Evolutionary conservation across 2,113 vertebrate genomes (phyloP), one percentile per base, ranked within the genome.

Genomic region (Glaucomys volans): DNA sequence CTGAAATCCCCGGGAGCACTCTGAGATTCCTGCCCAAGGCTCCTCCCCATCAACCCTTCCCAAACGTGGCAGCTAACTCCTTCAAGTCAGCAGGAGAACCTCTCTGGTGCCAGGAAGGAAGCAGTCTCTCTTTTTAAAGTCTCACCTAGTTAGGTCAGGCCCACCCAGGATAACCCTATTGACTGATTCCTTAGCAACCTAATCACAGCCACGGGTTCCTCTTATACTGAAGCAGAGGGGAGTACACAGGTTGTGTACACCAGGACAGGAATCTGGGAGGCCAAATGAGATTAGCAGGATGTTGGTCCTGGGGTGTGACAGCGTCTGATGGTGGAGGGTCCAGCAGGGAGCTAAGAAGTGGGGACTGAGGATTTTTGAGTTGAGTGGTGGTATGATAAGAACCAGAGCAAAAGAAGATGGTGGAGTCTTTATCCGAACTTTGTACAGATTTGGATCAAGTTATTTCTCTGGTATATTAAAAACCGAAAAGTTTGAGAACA

Each of bases 351-450:
- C 26, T 62, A 57, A 67, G 20, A 54, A 66, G 26, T 42, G 28
- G 75, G 37, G 40, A 30, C 1, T 17, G 9, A 22, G 0, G 13
- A 28, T 37, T 37, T 93, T 69, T 35, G 52, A 76, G 20, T 77
- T 30, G 14, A 67, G 22, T 1, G 35, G 72, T 6, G 28, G 26
- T n/a, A 40, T 13, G 9, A 26, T 67, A n/a, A 82, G 79, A 88
- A 44, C 2, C 13, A 66, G 13, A 50, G 52, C 16, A 35, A 42
- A 44, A 76, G 66, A 62, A 47, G 67, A 59, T 24, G 26, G 26
- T 37, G 11, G 5, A 37, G 32, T 50, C 26, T 95, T 80, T n/a
- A 84, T 67, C 47, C 67, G 50, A 95, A 95, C 14, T 62, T 83
- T 54, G 12, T 5, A 50, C 81, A 90, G 66, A 64, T 28, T 30